Percentiles rank a stretch among this genome's conserved stretches.
phyloP scores from a whole-genome alignment of 2,113 vertebrate genomes.

The Panthera uncia region DNA sequence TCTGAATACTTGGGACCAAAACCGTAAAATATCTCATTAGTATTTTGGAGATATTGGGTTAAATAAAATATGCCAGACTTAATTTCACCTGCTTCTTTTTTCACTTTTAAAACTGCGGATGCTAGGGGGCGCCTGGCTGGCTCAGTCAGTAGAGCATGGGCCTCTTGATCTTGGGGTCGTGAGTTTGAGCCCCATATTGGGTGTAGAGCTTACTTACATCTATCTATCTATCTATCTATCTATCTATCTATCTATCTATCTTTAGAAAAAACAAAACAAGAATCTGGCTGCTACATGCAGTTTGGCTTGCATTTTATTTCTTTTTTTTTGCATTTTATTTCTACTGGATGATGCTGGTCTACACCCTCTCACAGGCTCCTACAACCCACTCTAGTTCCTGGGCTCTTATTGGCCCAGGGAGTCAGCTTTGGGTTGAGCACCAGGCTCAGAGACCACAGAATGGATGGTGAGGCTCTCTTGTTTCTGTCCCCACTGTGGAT shows the following conservation, averaged over 20 bases:
- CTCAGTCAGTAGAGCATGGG: not conserved
- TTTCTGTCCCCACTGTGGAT: not conserved
- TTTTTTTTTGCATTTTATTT: not conserved
- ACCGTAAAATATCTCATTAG: not conserved
- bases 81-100: not conserved
- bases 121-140: not conserved
- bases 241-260: no score
- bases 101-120: not conserved
- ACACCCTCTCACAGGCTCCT: accelerated
- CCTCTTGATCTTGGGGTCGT: not conserved
- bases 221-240: no score
- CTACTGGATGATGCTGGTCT: not conserved
- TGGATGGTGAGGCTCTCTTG: not conserved
- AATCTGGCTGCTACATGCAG: not conserved
- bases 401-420: not conserved
- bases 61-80: not conserved
- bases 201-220: not conserved
- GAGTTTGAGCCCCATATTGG: not conserved
- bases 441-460: not conserved
- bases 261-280: not conserved
- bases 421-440: not conserved
- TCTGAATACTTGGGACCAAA: not conserved
- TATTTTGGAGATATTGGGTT: not conserved
- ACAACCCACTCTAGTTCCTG: not conserved
- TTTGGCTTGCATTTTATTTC: not conserved